Evolutionary conservation across 1,140 invertebrate genomes (phyloP).

Genomic region (Ylistrum balloti): DNA sequence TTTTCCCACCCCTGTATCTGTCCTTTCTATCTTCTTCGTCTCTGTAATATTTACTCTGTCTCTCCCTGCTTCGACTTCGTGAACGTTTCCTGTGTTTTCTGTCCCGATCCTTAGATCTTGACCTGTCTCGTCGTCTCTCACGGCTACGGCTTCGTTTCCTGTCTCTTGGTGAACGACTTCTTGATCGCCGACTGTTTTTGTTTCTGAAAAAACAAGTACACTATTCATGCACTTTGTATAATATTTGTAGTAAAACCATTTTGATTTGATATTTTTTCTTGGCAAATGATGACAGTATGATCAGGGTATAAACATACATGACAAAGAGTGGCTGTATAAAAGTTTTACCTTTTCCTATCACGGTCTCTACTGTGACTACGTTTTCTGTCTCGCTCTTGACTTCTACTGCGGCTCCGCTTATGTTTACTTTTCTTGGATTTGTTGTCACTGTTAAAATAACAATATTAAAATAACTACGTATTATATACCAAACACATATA

Average conservation of each 20-base stretch:
- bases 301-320: too few species aligned
- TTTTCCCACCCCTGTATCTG: constrained; percentile 64
- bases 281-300: too few species aligned
- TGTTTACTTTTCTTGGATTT: constrained; percentile 65
- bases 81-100: constrained; percentile 50
- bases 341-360: background rate
- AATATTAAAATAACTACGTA: too few species aligned
- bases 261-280: too few species aligned
- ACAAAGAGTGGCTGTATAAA: too few species aligned
- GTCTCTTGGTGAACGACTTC: constrained; percentile 48
- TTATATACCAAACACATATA: too few species aligned
- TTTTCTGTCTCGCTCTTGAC: constrained; percentile 57
- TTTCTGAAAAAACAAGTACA: background rate
- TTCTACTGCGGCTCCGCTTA: constrained; percentile 58
- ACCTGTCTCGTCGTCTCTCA: constrained; percentile 60
- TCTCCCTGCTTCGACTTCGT: constrained; percentile 62
- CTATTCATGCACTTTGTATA: too few species aligned
- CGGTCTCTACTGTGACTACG: constrained; percentile 20
- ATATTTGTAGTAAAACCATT: too few species aligned
- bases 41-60: constrained; percentile 63
- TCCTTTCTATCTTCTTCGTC: constrained; percentile 65
- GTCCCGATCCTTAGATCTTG: constrained; percentile 52
- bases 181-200: background rate
- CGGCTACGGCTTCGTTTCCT: constrained; percentile 79
- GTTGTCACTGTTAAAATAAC: background rate